A percentile compares a stretch with the other conserved stretches of the same genome.
Conservation (phyloP, 2,888 invertebrate genomes). For the Hedya salicella region DNA sequence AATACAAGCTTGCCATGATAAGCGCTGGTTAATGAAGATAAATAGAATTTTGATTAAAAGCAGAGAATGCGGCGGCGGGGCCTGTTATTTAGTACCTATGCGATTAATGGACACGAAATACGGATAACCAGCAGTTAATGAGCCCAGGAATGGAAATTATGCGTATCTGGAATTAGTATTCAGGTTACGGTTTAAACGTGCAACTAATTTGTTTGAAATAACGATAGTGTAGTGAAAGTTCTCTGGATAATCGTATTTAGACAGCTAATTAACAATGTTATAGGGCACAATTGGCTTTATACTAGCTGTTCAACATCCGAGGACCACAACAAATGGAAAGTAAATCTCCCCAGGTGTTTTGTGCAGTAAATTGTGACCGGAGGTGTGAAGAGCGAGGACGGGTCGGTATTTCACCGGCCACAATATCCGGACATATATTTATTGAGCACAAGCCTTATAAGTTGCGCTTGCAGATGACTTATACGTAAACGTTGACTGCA, state of each 20-base stretch:
- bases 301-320: slow-evolving; percentile 10
- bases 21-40: slow-evolving; percentile 70
- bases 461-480: slow-evolving; percentile 57
- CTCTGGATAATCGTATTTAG: slow-evolving; percentile 8
- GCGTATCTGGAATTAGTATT: slow-evolving; percentile 30
- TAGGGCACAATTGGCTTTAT: slow-evolving; percentile 1
- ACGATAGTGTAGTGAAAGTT: slow-evolving; percentile 31
- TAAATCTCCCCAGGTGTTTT: slow-evolving; percentile 18
- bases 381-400: slow-evolving; percentile 46
- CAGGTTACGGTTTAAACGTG: slow-evolving; percentile 19
- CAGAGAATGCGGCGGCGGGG: slow-evolving; percentile 34
- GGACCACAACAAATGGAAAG: slow-evolving; percentile 22
- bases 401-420: slow-evolving; percentile 38
- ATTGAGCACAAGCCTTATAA: slow-evolving; percentile 51
- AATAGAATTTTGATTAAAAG: slow-evolving; percentile 70
- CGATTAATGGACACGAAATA: slow-evolving; percentile 35
- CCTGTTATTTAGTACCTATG: slow-evolving; percentile 32
- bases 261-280: slow-evolving; percentile 17
- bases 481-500: slow-evolving; percentile 54
- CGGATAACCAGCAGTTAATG: slow-evolving; percentile 35
- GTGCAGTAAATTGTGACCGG: slow-evolving; percentile 20
- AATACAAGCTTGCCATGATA: slow-evolving; percentile 61
- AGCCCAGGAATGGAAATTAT: slow-evolving; percentile 23
- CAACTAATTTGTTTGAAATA: slow-evolving; percentile 20
- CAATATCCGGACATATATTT: slow-evolving; percentile 49